Conservation (phyloP, 2,888 invertebrate species). For the Halictus ligatus region DNA sequence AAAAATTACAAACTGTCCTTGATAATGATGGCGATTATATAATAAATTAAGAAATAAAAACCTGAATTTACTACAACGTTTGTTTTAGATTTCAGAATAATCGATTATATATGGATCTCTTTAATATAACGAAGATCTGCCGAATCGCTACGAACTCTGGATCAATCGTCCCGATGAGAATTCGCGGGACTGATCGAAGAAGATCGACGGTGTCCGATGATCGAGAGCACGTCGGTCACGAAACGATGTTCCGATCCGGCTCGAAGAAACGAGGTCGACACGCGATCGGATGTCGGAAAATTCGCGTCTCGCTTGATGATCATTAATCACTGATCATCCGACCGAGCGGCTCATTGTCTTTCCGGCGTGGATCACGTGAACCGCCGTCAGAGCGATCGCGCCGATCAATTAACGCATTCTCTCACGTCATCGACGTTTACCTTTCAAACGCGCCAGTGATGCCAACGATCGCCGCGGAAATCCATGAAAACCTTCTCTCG, state of each 20-base stretch:
- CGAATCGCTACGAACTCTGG: neutral
- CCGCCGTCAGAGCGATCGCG: slow-evolving; percentile 29
- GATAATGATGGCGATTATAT: no score
- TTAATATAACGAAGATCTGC: no score
- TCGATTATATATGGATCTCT: no score
- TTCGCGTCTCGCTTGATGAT: slow-evolving; percentile 46
- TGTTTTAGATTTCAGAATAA: no score
- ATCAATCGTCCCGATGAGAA: neutral
- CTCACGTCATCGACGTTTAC: slow-evolving; percentile 61
- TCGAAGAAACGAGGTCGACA: slow-evolving; percentile 59
- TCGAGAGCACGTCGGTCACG: neutral
- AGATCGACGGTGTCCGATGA: neutral
- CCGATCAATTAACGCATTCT: slow-evolving; percentile 61
- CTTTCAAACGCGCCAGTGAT: slow-evolving; percentile 47
- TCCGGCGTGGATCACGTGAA: slow-evolving; percentile 45
- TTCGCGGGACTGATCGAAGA: neutral
- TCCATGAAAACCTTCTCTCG: neutral
- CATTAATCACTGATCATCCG: slow-evolving; percentile 62
- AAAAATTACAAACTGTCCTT: no score
- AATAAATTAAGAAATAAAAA: no score
- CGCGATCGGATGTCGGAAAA: slow-evolving; percentile 69
- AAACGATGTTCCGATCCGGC: neutral
- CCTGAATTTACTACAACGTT: no score
- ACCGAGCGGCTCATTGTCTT: slow-evolving; percentile 52
- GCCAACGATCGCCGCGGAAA: slow-evolving; percentile 27